Evolutionary conservation across 64 coral and sea anemone genomes (phyloP).

Genomic region (Montipora sp.): DNA sequence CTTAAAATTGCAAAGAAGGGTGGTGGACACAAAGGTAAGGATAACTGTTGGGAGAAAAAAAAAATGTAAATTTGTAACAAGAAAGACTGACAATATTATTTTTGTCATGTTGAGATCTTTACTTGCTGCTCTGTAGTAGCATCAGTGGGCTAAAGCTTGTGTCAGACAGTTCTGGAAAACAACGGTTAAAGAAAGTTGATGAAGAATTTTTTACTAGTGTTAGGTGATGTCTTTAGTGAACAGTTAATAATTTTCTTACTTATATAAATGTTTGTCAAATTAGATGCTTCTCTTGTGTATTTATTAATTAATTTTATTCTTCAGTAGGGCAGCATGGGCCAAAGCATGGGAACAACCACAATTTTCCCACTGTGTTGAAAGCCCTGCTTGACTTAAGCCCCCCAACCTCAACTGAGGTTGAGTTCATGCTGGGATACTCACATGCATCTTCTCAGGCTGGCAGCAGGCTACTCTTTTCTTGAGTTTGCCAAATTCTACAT

Average conservation of each 20-base stretch:
- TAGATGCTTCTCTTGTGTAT: background rate
- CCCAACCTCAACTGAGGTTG: background rate
- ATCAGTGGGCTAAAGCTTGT: background rate
- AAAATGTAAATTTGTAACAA: background rate
- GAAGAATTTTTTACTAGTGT: background rate
- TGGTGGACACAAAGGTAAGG: slow-evolving; percentile 62
- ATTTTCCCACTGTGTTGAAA: background rate
- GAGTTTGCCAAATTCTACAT: background rate
- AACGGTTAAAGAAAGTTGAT: background rate
- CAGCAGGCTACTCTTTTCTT: background rate
- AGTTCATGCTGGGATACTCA: background rate
- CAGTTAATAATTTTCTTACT: background rate
- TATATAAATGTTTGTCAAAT: background rate
- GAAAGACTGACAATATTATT: background rate
- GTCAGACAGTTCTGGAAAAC: background rate
- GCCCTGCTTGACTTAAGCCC: background rate
- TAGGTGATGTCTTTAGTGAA: background rate
- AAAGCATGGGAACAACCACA: background rate
- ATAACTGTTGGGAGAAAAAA: background rate
- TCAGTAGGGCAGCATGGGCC: background rate
- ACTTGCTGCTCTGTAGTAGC: no score
- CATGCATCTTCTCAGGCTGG: background rate
- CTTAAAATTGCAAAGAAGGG: slow-evolving; percentile 59
- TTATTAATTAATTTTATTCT: background rate
- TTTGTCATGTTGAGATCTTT: no score